Evolutionary conservation across 2,888 invertebrate species (phyloP).

Genomic region (Diplolepis rosae): DNA sequence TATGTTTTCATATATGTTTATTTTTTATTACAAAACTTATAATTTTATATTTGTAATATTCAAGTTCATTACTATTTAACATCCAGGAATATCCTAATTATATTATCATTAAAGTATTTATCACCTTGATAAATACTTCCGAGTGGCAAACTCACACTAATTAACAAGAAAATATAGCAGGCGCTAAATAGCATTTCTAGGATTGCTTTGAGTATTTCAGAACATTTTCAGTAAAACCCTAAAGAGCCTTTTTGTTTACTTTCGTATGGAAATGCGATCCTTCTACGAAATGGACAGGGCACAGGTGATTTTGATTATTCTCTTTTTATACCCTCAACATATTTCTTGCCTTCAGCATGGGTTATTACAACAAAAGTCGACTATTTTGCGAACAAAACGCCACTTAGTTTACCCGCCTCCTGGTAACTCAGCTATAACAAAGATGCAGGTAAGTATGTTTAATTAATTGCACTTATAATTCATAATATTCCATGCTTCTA

Average conservation of each 20-base stretch:
- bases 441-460: slow-evolving; percentile 62
- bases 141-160: slow-evolving; percentile 1
- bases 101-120: neutral
- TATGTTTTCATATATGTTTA: too few species aligned
- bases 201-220: neutral
- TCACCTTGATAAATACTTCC: neutral
- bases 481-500: slow-evolving; percentile 10
- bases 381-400: slow-evolving; percentile 46
- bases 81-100: too few species aligned
- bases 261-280: neutral
- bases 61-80: too few species aligned
- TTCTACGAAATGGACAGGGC: neutral
- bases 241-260: neutral
- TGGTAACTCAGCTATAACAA: slow-evolving; percentile 49
- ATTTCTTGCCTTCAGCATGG: slow-evolving; percentile 40
- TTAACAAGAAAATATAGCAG: neutral
- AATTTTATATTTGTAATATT: too few species aligned
- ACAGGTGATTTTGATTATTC: slow-evolving; percentile 42
- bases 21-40: neutral
- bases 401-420: slow-evolving; percentile 66
- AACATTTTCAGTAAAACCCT: neutral
- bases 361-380: slow-evolving; percentile 32
- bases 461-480: slow-evolving; percentile 28
- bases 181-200: neutral
- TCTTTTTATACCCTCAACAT: slow-evolving; percentile 36